These are phyloP conservation scores for Mylabris sibirica DNA, from an alignment of 2,888 invertebrate species.

Conservation along the genomic window DNA sequence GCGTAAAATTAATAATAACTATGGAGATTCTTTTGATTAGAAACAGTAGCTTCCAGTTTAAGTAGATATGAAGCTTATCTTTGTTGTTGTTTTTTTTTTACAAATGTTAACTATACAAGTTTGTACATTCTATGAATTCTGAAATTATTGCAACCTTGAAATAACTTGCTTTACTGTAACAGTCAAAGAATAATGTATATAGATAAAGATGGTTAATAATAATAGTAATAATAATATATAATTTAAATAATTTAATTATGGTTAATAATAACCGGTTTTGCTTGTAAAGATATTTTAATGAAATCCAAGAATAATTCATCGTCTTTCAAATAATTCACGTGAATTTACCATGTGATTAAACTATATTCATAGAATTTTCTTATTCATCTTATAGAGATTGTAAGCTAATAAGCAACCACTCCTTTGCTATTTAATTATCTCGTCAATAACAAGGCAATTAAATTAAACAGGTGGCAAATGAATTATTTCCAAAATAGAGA, in stretches of 20 bases:
- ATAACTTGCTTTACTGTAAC: slow-evolving; percentile 37
- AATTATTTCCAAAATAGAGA: not conserved
- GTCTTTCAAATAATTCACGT: slow-evolving; percentile 17
- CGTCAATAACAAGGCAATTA: not conserved
- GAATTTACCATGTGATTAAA: slow-evolving; percentile 24
- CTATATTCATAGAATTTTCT: slow-evolving; percentile 13
- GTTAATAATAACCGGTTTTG: not conserved
- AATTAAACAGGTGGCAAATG: not conserved
- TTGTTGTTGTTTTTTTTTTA: slow-evolving; percentile 20
- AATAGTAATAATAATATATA: slow-evolving; percentile 7
- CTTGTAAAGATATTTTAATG: not conserved
- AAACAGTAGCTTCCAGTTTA: slow-evolving; percentile 1
- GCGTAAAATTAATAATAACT: not conserved
- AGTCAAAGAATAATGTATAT: slow-evolving; percentile 35
- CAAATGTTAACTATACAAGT: slow-evolving; percentile 33
- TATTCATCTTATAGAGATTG: not conserved
- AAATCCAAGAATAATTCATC: not conserved
- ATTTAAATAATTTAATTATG: slow-evolving; percentile 9
- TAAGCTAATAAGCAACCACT: not conserved
- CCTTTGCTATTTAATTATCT: not conserved
- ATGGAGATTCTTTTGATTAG: not conserved
- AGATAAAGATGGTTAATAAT: slow-evolving; percentile 24
- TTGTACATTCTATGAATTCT: slow-evolving; percentile 38
- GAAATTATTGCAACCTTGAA: slow-evolving; percentile 40
- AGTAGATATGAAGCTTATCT: slow-evolving; percentile 8